Base-by-base conservation (phyloP, 2,888 invertebrate species). In the Drosophila mettleri region DNA sequence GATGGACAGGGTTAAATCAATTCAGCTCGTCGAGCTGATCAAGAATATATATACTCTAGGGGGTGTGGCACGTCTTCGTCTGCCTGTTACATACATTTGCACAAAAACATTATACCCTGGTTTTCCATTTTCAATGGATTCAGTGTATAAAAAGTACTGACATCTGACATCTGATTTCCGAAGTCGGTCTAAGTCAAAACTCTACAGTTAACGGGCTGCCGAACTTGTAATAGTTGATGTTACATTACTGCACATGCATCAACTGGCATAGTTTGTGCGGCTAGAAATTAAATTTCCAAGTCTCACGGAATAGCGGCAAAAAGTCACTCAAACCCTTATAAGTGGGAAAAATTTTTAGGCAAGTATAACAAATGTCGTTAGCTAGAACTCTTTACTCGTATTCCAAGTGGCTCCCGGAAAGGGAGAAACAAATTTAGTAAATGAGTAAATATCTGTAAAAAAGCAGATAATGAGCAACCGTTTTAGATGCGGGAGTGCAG, bases 231-330 rank as follows among this genome's bases (percentile, higher is more conserved):
- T 58, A 74, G 77, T 60, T 82, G 72, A 75, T 79, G 76, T 79
- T 82, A 74, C 86, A 82, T 75, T 58, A 63, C 71, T 67, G 46
- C 78, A 59, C 65, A 61, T 52, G 72, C 53, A 62, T 41, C 49
- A 67, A 24, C 71, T 54, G 43, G 31, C 20, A n/a, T 46, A 46
- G 67, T 54, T 36, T 63, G 69, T 78, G 86, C 48, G 88, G 88
- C 71, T 86, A 67, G 80, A 83, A 83, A 83, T 83, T 83, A 88
- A 86, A 88, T 88, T 83, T 88, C 74, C 88, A 83, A 76, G 73
- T 74, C 80, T 74, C 59, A 52, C 66, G 68, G 54, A 68, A 76
- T 38, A 48, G 61, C 63, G 16, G 41, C 57, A 49, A 68, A 67
- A 45, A 65, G 48, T 59, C 64, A 62, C 61, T 77, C 52, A 78